Conservation (phyloP, 2,888 invertebrate species). For the Tetranychus truncatus region DNA sequence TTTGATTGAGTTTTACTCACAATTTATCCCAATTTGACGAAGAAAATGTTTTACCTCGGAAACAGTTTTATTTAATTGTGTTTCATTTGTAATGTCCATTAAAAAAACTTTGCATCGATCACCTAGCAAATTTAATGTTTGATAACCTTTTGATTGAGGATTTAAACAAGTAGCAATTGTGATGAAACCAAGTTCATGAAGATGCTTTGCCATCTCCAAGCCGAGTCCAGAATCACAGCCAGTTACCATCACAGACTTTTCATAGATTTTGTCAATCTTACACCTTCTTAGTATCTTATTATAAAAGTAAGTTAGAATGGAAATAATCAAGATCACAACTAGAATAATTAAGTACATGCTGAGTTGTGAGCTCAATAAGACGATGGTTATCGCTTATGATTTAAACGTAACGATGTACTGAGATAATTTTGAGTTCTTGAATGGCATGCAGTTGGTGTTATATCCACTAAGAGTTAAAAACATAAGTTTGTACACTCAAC, state of each 20-base stretch:
- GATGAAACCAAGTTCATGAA: not conserved
- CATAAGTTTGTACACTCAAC: too few species aligned
- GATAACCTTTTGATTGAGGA: not conserved
- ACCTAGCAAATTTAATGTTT: not conserved
- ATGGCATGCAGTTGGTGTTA: too few species aligned
- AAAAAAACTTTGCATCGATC: not conserved
- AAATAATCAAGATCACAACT: not conserved
- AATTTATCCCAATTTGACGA: not conserved
- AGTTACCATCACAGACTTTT: slow-evolving; percentile 9
- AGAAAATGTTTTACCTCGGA: not conserved
- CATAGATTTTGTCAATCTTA: not conserved
- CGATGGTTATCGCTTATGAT: too few species aligned
- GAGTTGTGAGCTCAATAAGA: too few species aligned
- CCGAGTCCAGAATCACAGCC: slow-evolving; percentile 12
- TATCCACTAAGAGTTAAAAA: too few species aligned
- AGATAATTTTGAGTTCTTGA: too few species aligned
- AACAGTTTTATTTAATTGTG: not conserved
- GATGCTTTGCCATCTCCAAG: not conserved
- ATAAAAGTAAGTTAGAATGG: not conserved
- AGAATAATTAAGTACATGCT: too few species aligned
- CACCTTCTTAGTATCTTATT: not conserved
- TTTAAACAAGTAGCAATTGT: slow-evolving; percentile 8
- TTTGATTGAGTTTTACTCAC: not conserved
- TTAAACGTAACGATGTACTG: too few species aligned
- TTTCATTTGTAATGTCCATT: not conserved